A percentile compares a stretch with the other conserved stretches of the same genome.
phyloP scores from a whole-genome alignment of 2,888 invertebrate genomes.

The Panopea generosa region DNA sequence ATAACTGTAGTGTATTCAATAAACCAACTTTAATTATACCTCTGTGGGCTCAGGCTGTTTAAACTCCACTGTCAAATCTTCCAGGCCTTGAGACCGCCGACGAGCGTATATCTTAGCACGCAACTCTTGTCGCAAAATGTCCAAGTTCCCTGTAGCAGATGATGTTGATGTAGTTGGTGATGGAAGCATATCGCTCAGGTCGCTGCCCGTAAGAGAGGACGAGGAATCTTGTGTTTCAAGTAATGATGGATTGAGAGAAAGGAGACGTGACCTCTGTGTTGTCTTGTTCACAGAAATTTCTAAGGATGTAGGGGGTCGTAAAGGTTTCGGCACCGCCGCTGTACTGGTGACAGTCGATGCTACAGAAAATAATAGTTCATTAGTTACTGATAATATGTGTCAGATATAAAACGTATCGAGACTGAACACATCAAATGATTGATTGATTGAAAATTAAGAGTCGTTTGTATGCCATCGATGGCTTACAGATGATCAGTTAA shows the following conservation, averaged over 20 bases:
- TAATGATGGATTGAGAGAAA: background rate
- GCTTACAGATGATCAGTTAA: too few relatives aligned
- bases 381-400: too few relatives aligned
- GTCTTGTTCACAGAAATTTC: background rate
- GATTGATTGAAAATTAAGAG: too few relatives aligned
- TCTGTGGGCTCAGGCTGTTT: constrained; percentile 58
- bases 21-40: too few relatives aligned
- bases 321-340: too few relatives aligned
- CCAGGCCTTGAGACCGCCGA: constrained; percentile 57
- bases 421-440: too few relatives aligned
- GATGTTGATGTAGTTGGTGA: constrained; percentile 46
- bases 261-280: background rate
- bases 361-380: too few relatives aligned
- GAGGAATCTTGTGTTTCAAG: background rate
- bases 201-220: constrained; percentile 41
- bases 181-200: constrained; percentile 43
- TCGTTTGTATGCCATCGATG: too few relatives aligned
- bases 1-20: too few relatives aligned
- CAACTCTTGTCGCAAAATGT: constrained; percentile 48
- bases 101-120: constrained; percentile 55
- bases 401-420: too few relatives aligned
- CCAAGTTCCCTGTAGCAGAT: constrained; percentile 11
- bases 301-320: background rate
- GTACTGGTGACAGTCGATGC: too few relatives aligned
- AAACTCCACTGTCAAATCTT: constrained; percentile 60